Base-by-base conservation (phyloP, 2,113 vertebrate genomes). In the Caranx ignobilis region DNA sequence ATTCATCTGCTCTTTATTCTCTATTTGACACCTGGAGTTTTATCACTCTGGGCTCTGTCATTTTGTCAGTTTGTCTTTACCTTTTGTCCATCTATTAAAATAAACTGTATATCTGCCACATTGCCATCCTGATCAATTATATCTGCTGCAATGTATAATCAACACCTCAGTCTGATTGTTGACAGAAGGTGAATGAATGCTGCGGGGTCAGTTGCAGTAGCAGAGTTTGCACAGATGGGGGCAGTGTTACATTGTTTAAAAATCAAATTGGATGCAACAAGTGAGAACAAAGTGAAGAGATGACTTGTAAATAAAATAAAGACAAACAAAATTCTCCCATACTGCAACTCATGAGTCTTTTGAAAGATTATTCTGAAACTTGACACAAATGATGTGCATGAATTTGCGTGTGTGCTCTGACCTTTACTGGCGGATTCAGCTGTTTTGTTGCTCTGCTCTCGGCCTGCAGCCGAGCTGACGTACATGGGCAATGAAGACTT, bases 391-490 rank as follows among this genome's bases (percentile, higher is more conserved):
- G 26, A 31, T 57, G 75, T 52, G 45, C 34, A 37, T 19, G 54
- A 45, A 10, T n/a, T 16, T 13, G 7, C 39, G 21, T 52, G 39
- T 32, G 43, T 12, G 31, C 32, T 34, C 87, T 89, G 94, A 97
- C 96, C 96, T 94, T 93, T 90, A 85, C 87, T 75, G 73, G 87
- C 64, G 85, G 87, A 75, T 64, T 87, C 82, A 11, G 13, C 37
- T 16, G 69, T 70, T 75, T 90, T 94, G 18, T 0, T 59, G 15
- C 71, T 55, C 8, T 72, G 71, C 54, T 88, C 82, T 26, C 81
- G 90, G 77, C 84, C 90, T 39, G 93, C 87, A 61, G 92, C 73
- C 18, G 94, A 91, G 50, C 81, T 55, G 62, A 72, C 76, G 0
- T 74, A 74, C 19, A 81, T 19, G 16, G 91, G 86, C 83, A 79